Evolutionary conservation across 2,888 invertebrate species (phyloP).

Genomic region (Coecobrya sp.): DNA sequence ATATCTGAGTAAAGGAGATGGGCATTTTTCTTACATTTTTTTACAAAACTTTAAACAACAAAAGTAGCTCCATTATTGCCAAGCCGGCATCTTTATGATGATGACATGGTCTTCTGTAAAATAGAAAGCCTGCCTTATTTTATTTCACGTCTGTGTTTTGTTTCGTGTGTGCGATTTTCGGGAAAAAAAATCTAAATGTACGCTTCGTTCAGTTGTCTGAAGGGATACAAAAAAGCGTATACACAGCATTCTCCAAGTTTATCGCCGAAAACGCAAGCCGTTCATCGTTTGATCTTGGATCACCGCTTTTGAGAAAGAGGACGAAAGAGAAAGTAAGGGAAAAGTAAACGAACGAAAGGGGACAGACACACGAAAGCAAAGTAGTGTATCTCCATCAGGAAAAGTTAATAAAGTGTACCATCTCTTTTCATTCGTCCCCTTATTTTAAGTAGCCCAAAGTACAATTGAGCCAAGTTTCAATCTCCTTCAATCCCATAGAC

Average conservation of each 20-base stretch:
- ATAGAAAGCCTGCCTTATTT: not conserved
- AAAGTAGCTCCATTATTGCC: too few species aligned
- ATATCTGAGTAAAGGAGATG: too few species aligned
- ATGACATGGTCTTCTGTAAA: not conserved
- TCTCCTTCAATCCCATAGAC: not conserved
- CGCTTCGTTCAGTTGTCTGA: not conserved
- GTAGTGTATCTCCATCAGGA: not conserved
- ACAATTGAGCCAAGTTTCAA: not conserved
- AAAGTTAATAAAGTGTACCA: constrained; percentile 28
- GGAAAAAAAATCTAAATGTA: not conserved
- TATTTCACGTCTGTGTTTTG: not conserved
- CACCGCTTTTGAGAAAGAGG: not conserved
- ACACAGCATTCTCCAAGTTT: not conserved
- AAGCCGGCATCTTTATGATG: too few species aligned
- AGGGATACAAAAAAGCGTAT: not conserved
- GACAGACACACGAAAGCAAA: not conserved
- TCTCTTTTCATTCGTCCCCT: not conserved
- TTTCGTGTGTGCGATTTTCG: not conserved
- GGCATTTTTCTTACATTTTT: too few species aligned
- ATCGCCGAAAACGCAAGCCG: not conserved
- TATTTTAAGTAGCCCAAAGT: not conserved
- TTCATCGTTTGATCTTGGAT: constrained; percentile 18
- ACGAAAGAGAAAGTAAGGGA: not conserved
- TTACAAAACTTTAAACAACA: too few species aligned
- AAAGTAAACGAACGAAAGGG: not conserved